These are phyloP conservation scores for Electrophaes corylata DNA, from an alignment of 2,888 invertebrate genomes.

Conservation along the genomic window DNA sequence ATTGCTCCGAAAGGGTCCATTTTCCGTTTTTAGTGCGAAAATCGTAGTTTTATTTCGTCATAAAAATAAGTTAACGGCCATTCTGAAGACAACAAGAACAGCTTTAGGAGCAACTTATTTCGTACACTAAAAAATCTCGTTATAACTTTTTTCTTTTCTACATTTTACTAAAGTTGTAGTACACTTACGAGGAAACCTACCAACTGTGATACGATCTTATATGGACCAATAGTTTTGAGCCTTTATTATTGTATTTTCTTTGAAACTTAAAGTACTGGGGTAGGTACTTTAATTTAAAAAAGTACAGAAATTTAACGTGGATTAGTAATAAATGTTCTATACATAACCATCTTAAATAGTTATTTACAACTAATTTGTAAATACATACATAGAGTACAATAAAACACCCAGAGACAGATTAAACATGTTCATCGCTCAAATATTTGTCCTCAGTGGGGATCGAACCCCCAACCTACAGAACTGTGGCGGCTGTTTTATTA, in stretches of 20 bases:
- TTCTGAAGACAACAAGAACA: constrained; percentile 34
- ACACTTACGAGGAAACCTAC: not conserved
- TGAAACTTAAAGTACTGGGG: not conserved
- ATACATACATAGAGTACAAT: no score
- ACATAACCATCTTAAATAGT: no score
- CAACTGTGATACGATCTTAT: not conserved
- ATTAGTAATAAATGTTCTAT: no score
- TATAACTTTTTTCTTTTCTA: constrained; percentile 34
- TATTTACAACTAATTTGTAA: no score
- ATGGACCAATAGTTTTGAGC: not conserved
- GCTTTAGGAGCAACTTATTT: constrained; percentile 32
- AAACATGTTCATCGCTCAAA: no score
- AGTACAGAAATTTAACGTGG: no score
- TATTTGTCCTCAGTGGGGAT: no score
- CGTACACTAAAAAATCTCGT: constrained; percentile 35
- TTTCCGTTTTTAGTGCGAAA: constrained; percentile 20
- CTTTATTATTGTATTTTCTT: not conserved
- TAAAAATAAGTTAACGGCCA: constrained; percentile 38
- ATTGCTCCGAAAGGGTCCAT: constrained; percentile 23
- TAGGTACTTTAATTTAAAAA: no score
- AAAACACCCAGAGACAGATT: no score
- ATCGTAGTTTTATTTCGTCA: constrained; percentile 36
- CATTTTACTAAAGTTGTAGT: not conserved
- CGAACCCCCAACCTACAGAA: no score
- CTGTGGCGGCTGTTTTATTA: no score